Evolutionary conservation across 2,888 invertebrate species (phyloP), one percentile per base, ranked within the genome.

Genomic region (Itoplectis maculator): DNA sequence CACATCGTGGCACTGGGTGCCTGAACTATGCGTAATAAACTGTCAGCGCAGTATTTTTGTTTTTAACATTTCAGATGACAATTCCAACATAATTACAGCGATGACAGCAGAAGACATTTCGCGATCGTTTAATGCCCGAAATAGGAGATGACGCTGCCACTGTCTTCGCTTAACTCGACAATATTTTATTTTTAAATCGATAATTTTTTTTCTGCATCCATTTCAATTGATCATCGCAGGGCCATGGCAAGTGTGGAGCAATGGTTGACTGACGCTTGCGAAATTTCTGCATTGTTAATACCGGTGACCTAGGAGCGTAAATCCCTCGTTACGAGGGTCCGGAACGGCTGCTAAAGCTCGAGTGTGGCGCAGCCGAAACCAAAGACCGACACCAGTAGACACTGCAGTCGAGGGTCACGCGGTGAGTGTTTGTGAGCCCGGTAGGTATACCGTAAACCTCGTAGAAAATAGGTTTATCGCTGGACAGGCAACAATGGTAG

Each of bases 241-340:
- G 37, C 37, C 23, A 63, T 75, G 65, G 56, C 65, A 59, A 66
- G 35, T 40, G 40, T 35, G n/a, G 9, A 54, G 11, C 18, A 54
- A n/a, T 51, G 40, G 49, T 40, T 11, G 29, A 42, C 11, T 47
- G 47, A 47, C 47, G 49, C 51, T 70, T 18, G 35, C 56, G 56
- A 70, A 79, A 66, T 78, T 82, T 56, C 70, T 11, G 65, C 56
- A 15, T 45, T 66, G 65, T 79, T 45, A 74, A 74, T 75, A 59
- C 42, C 47, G 29, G 47, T 65, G 66, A 79, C 82, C 74, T 75
- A 74, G 65, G 18, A n/a, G 66, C 45, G 63, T 79, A 79, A 79
- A 75, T 79, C 82, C 82, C 59, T 73, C 70, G 74, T 75, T 75
- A 70, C 74, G 59, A 66, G 74, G 42, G 37, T 66, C 66, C 42